Evolutionary conservation across 2,797 vertebrate genomes (phyloP).

Genomic region (Danio aesculapii): DNA sequence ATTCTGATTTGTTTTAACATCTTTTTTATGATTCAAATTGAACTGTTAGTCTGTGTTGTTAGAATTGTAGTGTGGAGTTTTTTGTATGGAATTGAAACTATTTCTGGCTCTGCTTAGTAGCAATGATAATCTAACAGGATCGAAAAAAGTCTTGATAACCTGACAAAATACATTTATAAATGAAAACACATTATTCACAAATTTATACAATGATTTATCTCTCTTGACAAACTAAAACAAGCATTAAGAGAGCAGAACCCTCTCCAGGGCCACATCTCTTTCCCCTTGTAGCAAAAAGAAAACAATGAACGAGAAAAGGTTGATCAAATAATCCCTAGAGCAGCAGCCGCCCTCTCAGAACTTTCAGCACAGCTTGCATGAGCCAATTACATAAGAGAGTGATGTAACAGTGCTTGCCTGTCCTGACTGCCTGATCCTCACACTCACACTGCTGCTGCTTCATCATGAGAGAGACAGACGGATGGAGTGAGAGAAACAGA

Average conservation of each 20-base stretch:
- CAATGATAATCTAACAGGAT: background rate
- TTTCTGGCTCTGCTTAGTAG: background rate
- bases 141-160: background rate
- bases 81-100: background rate
- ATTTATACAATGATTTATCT: background rate
- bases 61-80: background rate
- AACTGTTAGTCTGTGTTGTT: background rate
- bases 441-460: slow-evolving; percentile 75
- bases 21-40: too few species aligned
- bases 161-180: background rate
- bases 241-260: background rate
- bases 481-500: slow-evolving; percentile 18
- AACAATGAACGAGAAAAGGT: slow-evolving; percentile 19
- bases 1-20: too few species aligned
- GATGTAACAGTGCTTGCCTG: slow-evolving; percentile 39
- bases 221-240: background rate
- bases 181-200: too few species aligned
- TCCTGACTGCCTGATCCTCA: slow-evolving; percentile 33
- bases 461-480: slow-evolving; percentile 26
- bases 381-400: slow-evolving; percentile 51
- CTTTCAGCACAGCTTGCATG: slow-evolving; percentile 32
- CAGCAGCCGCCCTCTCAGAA: slow-evolving; percentile 24
- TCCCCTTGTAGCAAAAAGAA: slow-evolving; percentile 4
- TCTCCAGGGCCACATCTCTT: background rate
- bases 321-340: slow-evolving; percentile 37